phyloP scores from a whole-genome alignment of 2,888 invertebrate genomes.

The Amphiduros pacificus region DNA sequence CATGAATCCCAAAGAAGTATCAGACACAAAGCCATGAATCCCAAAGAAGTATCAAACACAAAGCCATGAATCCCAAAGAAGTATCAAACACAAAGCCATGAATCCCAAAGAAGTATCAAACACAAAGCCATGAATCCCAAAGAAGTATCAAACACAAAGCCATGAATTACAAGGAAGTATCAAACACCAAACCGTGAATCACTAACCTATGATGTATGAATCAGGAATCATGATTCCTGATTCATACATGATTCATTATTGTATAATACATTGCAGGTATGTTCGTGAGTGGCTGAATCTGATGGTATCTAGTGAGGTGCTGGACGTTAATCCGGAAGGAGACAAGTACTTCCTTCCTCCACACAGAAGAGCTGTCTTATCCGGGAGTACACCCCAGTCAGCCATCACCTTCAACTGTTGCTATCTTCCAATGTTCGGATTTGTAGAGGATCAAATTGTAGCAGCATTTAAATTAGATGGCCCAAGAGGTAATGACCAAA shows the following conservation, averaged over 20 bases:
- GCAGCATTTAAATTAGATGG: not conserved
- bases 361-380: not conserved
- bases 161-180: not conserved
- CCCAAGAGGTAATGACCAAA: conserved; percentile 5
- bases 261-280: not conserved
- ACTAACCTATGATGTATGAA: not conserved
- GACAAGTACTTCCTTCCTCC: not conserved
- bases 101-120: no score
- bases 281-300: conserved; percentile 8
- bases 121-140: no score
- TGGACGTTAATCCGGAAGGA: not conserved
- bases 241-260: no score
- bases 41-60: no score
- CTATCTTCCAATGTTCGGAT: not conserved
- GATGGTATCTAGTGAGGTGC: not conserved
- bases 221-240: no score
- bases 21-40: no score
- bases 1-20: no score
- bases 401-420: not conserved
- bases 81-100: no score
- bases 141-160: no score
- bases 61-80: no score
- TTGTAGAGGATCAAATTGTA: not conserved
- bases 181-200: not conserved
- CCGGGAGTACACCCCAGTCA: not conserved